A percentile compares a stretch with the other conserved stretches of the same genome.
These are phyloP conservation scores for Neosilurus hyrtlii DNA, from an alignment of 2,797 vertebrate genomes.

Conservation along the genomic window DNA sequence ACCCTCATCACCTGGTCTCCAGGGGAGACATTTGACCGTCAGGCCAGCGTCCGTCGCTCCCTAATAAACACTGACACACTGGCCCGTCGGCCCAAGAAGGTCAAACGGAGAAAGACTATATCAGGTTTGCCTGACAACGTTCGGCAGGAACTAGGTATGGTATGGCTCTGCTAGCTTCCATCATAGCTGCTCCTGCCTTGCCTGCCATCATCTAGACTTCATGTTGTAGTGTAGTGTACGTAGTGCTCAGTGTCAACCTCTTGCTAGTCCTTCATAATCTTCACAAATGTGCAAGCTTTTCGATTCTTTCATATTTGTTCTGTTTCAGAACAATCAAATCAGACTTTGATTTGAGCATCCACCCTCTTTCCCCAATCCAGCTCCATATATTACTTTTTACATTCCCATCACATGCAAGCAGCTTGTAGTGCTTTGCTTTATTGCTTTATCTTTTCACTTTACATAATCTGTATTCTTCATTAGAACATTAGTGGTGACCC, in stretches of 20 bases:
- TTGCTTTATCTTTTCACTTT: neutral
- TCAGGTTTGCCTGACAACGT: slow-evolving; percentile 97
- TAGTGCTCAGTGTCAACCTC: neutral
- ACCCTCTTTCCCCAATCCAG: neutral
- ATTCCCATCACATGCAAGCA: neutral
- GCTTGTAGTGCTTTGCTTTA: slow-evolving; percentile 11
- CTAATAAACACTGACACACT: slow-evolving; percentile 98
- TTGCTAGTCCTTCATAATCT: slow-evolving; percentile 16
- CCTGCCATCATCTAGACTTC: slow-evolving; percentile 48
- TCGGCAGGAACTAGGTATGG: slow-evolving; percentile 99
- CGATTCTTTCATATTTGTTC: slow-evolving; percentile 15
- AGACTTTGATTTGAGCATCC: slow-evolving; percentile 10
- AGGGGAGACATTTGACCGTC: slow-evolving; percentile 99
- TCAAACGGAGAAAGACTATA: slow-evolving; percentile 99
- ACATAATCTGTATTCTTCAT: slow-evolving; percentile 10
- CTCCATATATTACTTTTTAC: slow-evolving; percentile 9
- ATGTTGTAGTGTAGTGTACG: slow-evolving; percentile 34
- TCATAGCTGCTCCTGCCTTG: slow-evolving; percentile 43
- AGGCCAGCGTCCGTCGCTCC: slow-evolving; percentile 96
- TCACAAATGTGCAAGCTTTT: neutral
- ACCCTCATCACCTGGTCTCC: slow-evolving; percentile 74
- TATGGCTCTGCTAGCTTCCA: slow-evolving; percentile 54
- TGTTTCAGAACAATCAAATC: slow-evolving; percentile 11
- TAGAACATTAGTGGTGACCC: neutral
- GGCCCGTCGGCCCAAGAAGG: slow-evolving; percentile 98